Conservation (phyloP, 2,113 vertebrate genomes). For the Sinocyclocheilus maitianheensis region DNA sequence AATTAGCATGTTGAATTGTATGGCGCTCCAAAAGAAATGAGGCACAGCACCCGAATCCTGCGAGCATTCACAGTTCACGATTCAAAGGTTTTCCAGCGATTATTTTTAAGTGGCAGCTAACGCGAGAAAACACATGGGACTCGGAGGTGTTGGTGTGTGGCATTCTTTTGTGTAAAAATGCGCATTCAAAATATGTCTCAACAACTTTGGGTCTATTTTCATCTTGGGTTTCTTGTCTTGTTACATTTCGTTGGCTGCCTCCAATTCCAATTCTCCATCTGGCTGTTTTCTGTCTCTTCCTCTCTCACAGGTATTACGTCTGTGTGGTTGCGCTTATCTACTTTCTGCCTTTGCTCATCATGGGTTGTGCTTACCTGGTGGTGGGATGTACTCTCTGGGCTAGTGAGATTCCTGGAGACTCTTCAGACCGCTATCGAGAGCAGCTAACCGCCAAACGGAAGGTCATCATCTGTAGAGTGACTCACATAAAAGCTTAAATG, state of each 20-base stretch:
- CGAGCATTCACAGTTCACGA: background rate
- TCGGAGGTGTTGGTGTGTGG: background rate
- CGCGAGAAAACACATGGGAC: background rate
- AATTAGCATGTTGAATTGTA: slow-evolving; percentile 12
- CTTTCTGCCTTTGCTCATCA: slow-evolving; percentile 81
- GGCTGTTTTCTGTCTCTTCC: background rate
- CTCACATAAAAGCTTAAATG: background rate
- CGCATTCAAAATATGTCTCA: background rate
- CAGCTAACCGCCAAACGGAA: slow-evolving; percentile 85
- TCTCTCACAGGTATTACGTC: slow-evolving; percentile 78
- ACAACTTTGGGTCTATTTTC: background rate
- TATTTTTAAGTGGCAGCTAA: background rate
- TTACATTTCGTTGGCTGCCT: background rate
- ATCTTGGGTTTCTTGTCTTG: background rate
- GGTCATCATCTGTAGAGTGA: slow-evolving; percentile 62
- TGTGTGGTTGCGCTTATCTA: slow-evolving; percentile 80
- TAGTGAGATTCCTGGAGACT: slow-evolving; percentile 82
- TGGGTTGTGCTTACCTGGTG: slow-evolving; percentile 81
- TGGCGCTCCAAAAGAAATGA: background rate
- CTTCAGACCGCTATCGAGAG: slow-evolving; percentile 82
- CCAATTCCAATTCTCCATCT: background rate
- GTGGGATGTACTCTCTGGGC: slow-evolving; percentile 85
- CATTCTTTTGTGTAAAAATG: background rate
- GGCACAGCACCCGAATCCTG: background rate
- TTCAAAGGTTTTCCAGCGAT: background rate